These are phyloP conservation scores for Microplitis demolitor DNA, from an alignment of 1,140 invertebrate species.

Conservation along the genomic window DNA sequence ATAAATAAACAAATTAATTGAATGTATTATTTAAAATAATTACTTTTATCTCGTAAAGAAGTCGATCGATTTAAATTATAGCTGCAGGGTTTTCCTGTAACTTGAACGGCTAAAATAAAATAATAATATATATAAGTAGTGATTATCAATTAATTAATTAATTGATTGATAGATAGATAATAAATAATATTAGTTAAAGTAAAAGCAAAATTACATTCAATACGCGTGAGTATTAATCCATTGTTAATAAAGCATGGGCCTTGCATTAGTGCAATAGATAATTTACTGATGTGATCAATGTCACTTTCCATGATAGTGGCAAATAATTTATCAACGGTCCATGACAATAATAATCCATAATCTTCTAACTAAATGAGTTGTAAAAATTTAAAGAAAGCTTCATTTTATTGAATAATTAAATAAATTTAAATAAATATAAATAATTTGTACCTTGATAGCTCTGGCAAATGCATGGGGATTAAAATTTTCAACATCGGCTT, in stretches of 20 bases:
- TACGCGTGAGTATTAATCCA: constrained; percentile 66
- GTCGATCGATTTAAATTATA: constrained; percentile 46
- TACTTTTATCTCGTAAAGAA: constrained; percentile 36
- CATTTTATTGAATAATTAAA: not conserved
- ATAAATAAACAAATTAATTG: too few relatives aligned
- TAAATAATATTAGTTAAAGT: constrained; percentile 67
- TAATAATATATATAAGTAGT: constrained; percentile 46
- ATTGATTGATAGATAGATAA: constrained; percentile 58
- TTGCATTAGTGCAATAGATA: constrained; percentile 65
- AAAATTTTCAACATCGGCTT: constrained; percentile 56
- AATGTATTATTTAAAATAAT: constrained; percentile 37
- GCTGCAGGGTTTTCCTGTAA: constrained; percentile 61
- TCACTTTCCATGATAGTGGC: constrained; percentile 69
- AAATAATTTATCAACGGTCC: constrained; percentile 67
- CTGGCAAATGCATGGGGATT: constrained; percentile 42
- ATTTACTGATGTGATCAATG: constrained; percentile 66
- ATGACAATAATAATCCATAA: constrained; percentile 69
- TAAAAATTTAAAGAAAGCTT: not conserved
- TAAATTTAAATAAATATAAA: too few relatives aligned
- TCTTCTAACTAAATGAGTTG: constrained; percentile 66
- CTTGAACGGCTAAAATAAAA: constrained; percentile 61
- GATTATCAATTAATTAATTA: constrained; percentile 57
- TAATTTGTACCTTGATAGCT: constrained; percentile 46
- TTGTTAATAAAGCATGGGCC: constrained; percentile 68
- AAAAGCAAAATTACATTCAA: constrained; percentile 70